Evolutionary conservation across 2,888 invertebrate species (phyloP), one percentile per base, ranked within the genome.

Genomic region (Poecilus cupreus): DNA sequence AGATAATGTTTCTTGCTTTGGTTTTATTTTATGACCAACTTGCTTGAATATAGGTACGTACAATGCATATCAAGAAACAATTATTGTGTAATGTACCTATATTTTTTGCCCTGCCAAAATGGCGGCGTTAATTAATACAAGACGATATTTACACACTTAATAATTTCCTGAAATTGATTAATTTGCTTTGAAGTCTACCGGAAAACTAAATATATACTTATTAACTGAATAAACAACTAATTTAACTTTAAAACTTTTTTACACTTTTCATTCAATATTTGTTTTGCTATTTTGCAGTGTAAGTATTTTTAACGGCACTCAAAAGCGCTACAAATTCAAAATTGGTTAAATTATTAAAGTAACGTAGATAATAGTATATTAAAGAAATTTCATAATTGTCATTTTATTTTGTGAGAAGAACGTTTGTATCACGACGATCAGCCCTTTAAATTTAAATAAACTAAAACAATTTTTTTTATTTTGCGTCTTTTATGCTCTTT

Each of bases 1-100:
- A 16, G 43, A 70, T 46, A 2, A 22, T 43, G 22, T 74, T 22
- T 74, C 74, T 46, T n/a, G n/a, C 8, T 32, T 68, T n/a, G n/a
- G n/a, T 1, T 60, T 60, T 60, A 22, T 11, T 68, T 13, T 37
- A 32, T 1, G 8, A 6, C 32, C 32, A 6, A 6, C 32, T 74
- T 74, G 49, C 43, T 49, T 18, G 13, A 26, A n/a, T 24, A 49
- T 64, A 77, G 78, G 68, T 78, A 78, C 68, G 18, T 49, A 64
- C 22, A 68, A 68, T 78, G 78, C 78, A 78, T 78, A 78, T 78
- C 78, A 78, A 46, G 43, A 68, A 26, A 46, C 18, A 78, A 78
- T 43, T n/a, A n/a, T n/a, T 75, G 51, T 51, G 49, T 68, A 24
- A 26, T 24, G 75, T 75, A 75, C 75, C 51, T 75, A 16, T 51